A percentile compares a stretch with the other conserved stretches of the same genome.
Evolutionary conservation across 2,113 vertebrate species (phyloP).

Genomic region (Oenanthe oenanthe): DNA sequence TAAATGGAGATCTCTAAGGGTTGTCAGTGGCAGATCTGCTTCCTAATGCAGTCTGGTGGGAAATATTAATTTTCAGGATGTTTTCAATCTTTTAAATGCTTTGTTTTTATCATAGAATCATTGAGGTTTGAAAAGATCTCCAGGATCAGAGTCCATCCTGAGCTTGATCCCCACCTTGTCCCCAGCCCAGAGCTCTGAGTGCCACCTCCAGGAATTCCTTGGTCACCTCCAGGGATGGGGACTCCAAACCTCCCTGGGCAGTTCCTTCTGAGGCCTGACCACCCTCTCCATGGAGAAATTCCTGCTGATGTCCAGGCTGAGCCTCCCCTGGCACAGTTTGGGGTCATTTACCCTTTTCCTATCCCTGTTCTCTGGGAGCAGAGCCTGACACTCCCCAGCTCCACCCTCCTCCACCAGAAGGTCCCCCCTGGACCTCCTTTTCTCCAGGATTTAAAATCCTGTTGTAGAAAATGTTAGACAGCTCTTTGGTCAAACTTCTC

Average conservation of each 20-base stretch:
- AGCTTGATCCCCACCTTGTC: fast-evolving
- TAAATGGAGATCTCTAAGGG: not conserved
- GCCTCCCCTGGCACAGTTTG: fast-evolving
- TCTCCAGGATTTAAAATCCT: not conserved
- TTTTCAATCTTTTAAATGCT: not conserved
- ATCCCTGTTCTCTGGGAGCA: not conserved
- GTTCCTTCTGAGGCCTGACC: fast-evolving
- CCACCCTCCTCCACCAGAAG: not conserved
- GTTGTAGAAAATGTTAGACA: not conserved
- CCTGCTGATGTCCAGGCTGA: not conserved
- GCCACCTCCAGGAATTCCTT: fast-evolving
- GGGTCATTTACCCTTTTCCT: fast-evolving
- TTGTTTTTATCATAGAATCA: not conserved
- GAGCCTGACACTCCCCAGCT: not conserved
- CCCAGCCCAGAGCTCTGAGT: not conserved
- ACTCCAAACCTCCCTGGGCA: not conserved
- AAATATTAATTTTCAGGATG: not conserved
- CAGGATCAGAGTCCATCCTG: not conserved
- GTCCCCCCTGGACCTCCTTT: not conserved
- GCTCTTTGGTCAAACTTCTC: not conserved
- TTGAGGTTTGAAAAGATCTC: not conserved
- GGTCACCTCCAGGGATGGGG: not conserved
- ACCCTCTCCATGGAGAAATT: not conserved
- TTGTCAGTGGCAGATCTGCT: not conserved
- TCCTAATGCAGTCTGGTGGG: not conserved